These are phyloP conservation scores for Artibeus jamaicensis DNA, from an alignment of 2,797 vertebrate species.

Conservation along the genomic window DNA sequence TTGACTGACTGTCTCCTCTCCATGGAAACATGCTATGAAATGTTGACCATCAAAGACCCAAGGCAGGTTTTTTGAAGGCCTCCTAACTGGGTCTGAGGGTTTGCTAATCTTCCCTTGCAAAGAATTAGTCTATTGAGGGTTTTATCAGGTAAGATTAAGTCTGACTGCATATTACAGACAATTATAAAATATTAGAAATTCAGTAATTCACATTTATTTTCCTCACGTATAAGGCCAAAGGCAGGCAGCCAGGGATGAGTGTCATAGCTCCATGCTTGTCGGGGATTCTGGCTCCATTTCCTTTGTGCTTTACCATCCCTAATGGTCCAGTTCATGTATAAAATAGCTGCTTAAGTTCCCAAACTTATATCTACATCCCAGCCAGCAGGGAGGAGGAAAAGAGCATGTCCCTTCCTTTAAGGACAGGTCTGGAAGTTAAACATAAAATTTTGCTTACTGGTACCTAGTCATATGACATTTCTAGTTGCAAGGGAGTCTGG, in stretches of 20 bases:
- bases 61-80: neutral
- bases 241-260: neutral
- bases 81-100: neutral
- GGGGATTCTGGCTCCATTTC: neutral
- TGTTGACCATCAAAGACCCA: neutral
- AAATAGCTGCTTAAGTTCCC: neutral
- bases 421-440: neutral
- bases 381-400: neutral
- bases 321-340: neutral
- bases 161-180: neutral
- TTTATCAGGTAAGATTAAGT: neutral
- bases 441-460: neutral
- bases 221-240: neutral
- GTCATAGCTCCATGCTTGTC: neutral
- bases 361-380: neutral
- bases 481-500: neutral
- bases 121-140: neutral
- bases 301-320: neutral
- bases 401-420: neutral
- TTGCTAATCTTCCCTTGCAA: neutral
- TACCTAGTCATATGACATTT: neutral
- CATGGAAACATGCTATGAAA: neutral
- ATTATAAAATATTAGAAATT: neutral
- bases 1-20: neutral
- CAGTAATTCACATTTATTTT: neutral